A percentile compares a stretch with the other conserved stretches of the same genome.
Conservation (phyloP, 2,888 invertebrate genomes). For the Drosophila villosipedis region DNA sequence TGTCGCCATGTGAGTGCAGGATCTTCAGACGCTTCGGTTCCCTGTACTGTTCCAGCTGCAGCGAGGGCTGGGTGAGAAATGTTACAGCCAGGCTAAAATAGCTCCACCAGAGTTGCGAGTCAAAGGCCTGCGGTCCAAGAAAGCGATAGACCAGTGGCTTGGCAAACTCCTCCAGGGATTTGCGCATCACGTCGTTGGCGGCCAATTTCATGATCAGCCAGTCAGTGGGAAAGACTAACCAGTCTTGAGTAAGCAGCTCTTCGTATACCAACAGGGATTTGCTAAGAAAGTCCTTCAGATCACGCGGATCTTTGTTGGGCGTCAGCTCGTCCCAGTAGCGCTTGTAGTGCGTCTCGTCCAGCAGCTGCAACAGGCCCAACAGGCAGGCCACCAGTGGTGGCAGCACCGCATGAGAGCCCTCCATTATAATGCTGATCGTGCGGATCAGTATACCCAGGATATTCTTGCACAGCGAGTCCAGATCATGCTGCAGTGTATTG, state of each 20-base stretch:
- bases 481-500: conserved; percentile 89
- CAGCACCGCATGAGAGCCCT: conserved; percentile 89
- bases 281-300: conserved; percentile 94
- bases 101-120: conserved; percentile 91
- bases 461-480: conserved; percentile 92
- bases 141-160: conserved; percentile 94
- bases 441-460: conserved; percentile 94
- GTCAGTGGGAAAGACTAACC: conserved; percentile 90
- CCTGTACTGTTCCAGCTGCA: conserved; percentile 93
- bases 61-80: conserved; percentile 91
- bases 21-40: conserved; percentile 92
- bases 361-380: conserved; percentile 92
- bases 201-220: conserved; percentile 96
- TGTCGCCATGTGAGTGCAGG: conserved; percentile 92
- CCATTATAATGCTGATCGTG: conserved; percentile 92
- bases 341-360: conserved; percentile 95
- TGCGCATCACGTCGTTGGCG: conserved; percentile 93
- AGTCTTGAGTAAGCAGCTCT: conserved; percentile 84
- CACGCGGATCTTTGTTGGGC: conserved; percentile 88
- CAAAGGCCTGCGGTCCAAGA: conserved; percentile 90
- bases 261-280: conserved; percentile 89
- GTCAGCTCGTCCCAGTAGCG: conserved; percentile 93
- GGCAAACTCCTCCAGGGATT: conserved; percentile 94
- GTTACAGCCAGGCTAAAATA: conserved; percentile 93
- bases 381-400: conserved; percentile 94